Base-by-base conservation (phyloP, 2,888 invertebrate genomes). In the Halictus ligatus region DNA sequence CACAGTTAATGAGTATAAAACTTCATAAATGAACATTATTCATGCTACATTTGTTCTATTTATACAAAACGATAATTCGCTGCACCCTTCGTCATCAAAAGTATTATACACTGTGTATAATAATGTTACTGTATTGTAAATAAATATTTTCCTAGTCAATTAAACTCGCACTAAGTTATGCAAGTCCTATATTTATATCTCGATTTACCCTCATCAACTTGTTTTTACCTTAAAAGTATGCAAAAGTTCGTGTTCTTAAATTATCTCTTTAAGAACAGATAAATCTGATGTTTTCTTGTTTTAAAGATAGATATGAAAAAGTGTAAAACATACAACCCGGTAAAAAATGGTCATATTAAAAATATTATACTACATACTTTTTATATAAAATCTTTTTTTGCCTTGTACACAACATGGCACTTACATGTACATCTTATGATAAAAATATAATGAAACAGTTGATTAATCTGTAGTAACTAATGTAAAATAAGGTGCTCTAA, bases 1-100 rank as follows among this genome's bases (percentile, higher is more conserved):
- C 80, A 89, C 78, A 89, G 80, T 79, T 84, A 81, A 89, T 76
- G 80, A 86, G 85, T 89, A 86, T 77, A 89, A 89, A 89, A 89
- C 40, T 85, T 83, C 74, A 60, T 46, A 84, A 82, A 78, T 75
- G 58, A 75, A 82, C 54, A 75, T 81, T 83, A 76, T 48, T n/a
- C 40, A 64, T 83, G 72, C 72, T 80, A 73, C 71, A 79, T 78
- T 83, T 72, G 50, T 74, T 76, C 64, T 67, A 73, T 74, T 54
- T 82, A 80, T 81, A 85, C 64, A 79, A 76, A 85, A 54, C 10
- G 21, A 76, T n/a, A 78, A 72, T 64, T 77, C n/a, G 77, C 29
- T 75, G 58, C 74, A 72, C 58, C 35, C 69, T 48, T 80, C 58
- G 21, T 74, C 67, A 21, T 80, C 50, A 78, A 43, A 82, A 79